Evolutionary conservation across 2,113 vertebrate genomes (phyloP).

Genomic region (Illadopsis cleaveri): DNA sequence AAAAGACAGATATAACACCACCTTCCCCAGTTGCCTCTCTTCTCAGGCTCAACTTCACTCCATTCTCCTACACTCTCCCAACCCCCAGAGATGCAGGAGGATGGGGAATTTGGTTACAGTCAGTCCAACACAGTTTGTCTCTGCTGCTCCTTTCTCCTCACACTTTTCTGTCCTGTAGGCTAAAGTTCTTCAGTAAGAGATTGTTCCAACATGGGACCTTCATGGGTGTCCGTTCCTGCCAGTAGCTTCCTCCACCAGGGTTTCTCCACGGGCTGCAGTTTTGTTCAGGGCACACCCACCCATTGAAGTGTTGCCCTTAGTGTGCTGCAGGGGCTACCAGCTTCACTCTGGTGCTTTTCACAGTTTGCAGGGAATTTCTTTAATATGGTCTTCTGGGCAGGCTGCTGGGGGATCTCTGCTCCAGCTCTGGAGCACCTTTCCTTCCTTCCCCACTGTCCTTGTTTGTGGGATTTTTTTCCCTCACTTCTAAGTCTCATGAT

Average conservation of each 20-base stretch:
- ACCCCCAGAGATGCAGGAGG: rapidly evolving
- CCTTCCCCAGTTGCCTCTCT: not conserved
- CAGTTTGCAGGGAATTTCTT: not conserved
- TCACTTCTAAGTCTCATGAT: not conserved
- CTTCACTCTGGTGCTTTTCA: not conserved
- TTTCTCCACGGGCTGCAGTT: not conserved
- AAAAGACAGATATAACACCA: not conserved
- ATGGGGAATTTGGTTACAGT: not conserved
- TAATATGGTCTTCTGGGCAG: not conserved
- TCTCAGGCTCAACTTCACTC: not conserved
- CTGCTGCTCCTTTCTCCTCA: not conserved
- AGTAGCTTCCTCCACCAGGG: not conserved
- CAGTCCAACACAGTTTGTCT: not conserved
- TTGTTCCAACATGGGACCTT: not conserved
- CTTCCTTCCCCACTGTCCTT: not conserved
- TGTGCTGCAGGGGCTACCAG: not conserved
- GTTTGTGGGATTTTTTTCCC: not conserved
- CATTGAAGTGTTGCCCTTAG: not conserved
- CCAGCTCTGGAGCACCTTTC: not conserved
- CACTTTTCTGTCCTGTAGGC: not conserved
- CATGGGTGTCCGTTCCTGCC: not conserved
- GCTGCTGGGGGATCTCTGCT: not conserved
- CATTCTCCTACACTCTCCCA: not conserved
- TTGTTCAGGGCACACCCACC: not conserved
- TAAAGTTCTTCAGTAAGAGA: not conserved